Base-by-base conservation (phyloP, 2,888 invertebrate species). In the Lamproptera curius region DNA sequence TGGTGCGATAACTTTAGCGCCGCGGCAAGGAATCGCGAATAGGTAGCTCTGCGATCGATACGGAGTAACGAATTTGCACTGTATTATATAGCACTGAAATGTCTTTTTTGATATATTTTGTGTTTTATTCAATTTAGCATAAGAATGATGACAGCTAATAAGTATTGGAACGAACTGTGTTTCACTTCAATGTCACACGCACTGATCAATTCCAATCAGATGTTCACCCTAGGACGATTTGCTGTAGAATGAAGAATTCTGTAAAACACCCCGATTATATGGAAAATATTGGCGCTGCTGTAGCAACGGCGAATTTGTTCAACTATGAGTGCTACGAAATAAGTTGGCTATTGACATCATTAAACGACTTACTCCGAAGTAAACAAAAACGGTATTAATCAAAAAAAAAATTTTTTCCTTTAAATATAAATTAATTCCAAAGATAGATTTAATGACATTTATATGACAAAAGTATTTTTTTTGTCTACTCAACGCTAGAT, bases 181-280 rank as follows among this genome's bases (percentile, higher is more conserved):
- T 85, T 82, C 82, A 84, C 85, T 83, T 76, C 76, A 76, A 80
- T 81, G 80, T 82, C 81, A 79, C 81, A 61, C 65, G 66, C 71
- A 62, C 63, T 63, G 56, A 70, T 62, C 63, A 67, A 67, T 75
- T 70, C 68, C 58, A 64, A 61, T 67, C 69, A 70, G 78, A 75
- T 84, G 86, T 84, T 80, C 68, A 80, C 86, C 74, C 79, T 81
- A 76, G 69, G 79, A 84, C 83, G 86, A 76, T 71, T 85, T 84
- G 77, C 73, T 60, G 75, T 76, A 69, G 85, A 87, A 84, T 87
- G 86, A 86, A 70, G 86, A 74, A 78, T 80, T 76, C 77, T 71
- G 82, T 85, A 84, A 85, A 85, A 86, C 78, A 83, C 76, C 75
- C 79, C 74, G 77, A 84, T 66, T 86, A 85, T 87, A 87, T 76